Evolutionary conservation across 1,140 invertebrate genomes (phyloP).

Genomic region (Ceratina calcarata): DNA sequence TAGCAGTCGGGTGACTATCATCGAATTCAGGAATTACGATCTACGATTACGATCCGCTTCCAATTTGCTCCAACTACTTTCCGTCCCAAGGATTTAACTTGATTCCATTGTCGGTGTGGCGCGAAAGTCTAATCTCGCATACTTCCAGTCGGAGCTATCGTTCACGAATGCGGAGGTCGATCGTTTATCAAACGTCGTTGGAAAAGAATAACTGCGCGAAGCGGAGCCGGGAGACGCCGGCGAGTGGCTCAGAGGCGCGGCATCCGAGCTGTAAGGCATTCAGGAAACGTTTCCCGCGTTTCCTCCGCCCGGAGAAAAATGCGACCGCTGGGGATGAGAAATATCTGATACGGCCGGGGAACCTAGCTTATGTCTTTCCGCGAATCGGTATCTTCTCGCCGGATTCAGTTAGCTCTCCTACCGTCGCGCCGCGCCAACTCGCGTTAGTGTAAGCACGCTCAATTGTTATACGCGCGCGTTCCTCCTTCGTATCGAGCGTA

Average conservation of each 20-base stretch:
- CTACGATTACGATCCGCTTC: no score
- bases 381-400: constrained; percentile 47
- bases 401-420: constrained; percentile 39
- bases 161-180: neutral
- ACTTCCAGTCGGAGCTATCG: neutral
- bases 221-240: neutral
- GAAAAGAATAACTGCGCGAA: constrained; percentile 6
- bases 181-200: constrained; percentile 14
- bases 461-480: constrained; percentile 55
- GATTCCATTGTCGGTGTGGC: no score
- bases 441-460: constrained; percentile 27
- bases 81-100: no score
- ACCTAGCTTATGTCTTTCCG: constrained; percentile 48
- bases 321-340: constrained; percentile 40
- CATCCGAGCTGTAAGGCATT: neutral
- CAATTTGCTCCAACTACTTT: no score
- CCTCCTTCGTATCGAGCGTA: neutral
- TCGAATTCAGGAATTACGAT: no score
- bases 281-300: constrained; percentile 26
- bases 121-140: no score
- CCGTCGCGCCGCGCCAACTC: constrained; percentile 2
- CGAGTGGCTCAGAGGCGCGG: constrained; percentile 3
- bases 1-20: no score
- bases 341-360: constrained; percentile 49
- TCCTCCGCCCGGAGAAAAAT: constrained; percentile 49